Percentiles rank a stretch among this genome's conserved stretches.
Evolutionary conservation across 2,888 invertebrate species (phyloP).

Genomic region (Spisula subtruncata): DNA sequence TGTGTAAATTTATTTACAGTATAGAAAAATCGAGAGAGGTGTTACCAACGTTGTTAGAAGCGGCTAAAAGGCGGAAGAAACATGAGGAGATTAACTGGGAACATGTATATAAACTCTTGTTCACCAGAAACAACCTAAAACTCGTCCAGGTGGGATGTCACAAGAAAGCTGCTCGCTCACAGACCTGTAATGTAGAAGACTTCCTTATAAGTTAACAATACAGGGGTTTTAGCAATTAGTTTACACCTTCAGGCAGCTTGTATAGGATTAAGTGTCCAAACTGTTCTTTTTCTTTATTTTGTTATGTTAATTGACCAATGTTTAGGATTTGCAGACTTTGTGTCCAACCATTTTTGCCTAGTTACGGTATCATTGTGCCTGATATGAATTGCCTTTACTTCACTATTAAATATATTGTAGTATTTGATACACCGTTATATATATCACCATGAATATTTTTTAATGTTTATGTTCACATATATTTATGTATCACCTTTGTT

Average conservation of each 20-base stretch:
- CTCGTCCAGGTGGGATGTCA: slow-evolving; percentile 84
- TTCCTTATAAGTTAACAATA: slow-evolving; percentile 63
- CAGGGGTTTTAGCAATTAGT: neutral
- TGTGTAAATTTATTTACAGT: slow-evolving; percentile 68
- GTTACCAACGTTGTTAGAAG: slow-evolving; percentile 80
- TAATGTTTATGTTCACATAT: too few relatives aligned
- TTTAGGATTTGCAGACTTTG: too few relatives aligned
- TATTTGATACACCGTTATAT: too few relatives aligned
- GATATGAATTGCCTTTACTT: too few relatives aligned
- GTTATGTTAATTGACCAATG: too few relatives aligned
- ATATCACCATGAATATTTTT: too few relatives aligned
- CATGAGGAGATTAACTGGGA: slow-evolving; percentile 76
- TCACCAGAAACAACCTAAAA: slow-evolving; percentile 81
- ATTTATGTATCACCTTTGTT: too few relatives aligned
- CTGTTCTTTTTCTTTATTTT: too few relatives aligned
- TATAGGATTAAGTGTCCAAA: neutral
- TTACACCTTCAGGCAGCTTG: neutral
- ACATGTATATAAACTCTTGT: slow-evolving; percentile 79
- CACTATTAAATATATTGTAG: too few relatives aligned
- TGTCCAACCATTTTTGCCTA: too few relatives aligned
- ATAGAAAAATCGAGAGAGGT: slow-evolving; percentile 84
- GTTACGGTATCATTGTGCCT: too few relatives aligned
- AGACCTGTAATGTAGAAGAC: slow-evolving; percentile 70
- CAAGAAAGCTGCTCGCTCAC: slow-evolving; percentile 81
- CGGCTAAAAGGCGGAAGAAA: slow-evolving; percentile 78